Evolutionary conservation across 23 tunicate species (phyloP).

Genomic region (Styela clava): DNA sequence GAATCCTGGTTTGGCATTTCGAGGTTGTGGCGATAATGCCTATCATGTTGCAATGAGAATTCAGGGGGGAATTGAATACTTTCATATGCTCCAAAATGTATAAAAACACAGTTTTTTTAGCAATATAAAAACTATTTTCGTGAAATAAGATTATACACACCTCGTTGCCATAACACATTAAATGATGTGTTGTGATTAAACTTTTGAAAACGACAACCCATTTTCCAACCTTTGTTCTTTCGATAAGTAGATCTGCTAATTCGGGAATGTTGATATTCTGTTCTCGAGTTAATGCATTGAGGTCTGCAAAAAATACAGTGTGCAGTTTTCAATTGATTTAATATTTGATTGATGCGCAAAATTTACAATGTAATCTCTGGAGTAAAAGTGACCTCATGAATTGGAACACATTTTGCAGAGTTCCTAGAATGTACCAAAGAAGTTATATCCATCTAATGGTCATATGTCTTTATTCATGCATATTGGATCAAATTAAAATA

Average conservation of each 20-base stretch:
- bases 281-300: constrained; percentile 70
- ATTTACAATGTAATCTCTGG: too few species aligned
- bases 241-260: constrained; percentile 74
- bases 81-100: too few species aligned
- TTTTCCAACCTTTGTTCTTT: constrained; percentile 78
- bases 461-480: too few species aligned
- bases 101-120: too few species aligned
- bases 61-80: not conserved
- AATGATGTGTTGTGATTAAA: constrained; percentile 84
- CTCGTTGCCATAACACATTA: constrained; percentile 96
- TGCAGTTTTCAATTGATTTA: not conserved
- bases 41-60: not conserved
- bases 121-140: too few species aligned
- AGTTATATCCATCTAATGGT: not conserved
- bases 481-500: too few species aligned
- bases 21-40: not conserved
- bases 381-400: too few species aligned
- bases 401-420: too few species aligned
- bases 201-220: constrained; percentile 99
- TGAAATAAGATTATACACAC: constrained; percentile 8
- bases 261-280: constrained; percentile 96
- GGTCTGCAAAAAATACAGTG: constrained; percentile 19
- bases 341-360: too few species aligned
- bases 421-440: not conserved
- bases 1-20: not conserved